A percentile compares a stretch with the other conserved stretches of the same genome.
Conservation (phyloP, 2,113 vertebrate genomes). For the Chloebia gouldiae region DNA sequence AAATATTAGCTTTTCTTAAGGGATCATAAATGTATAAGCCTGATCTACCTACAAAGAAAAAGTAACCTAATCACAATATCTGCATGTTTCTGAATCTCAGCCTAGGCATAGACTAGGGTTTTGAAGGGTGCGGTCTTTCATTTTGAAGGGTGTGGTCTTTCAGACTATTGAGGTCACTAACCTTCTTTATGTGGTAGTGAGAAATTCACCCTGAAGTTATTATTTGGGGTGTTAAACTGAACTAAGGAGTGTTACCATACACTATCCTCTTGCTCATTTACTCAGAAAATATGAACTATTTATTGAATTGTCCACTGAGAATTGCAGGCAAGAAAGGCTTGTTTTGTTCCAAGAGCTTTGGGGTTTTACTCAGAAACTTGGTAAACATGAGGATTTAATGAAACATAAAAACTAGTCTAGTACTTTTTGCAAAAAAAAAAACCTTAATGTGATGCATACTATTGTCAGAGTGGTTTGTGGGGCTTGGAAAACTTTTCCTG, state of each 20-base stretch:
- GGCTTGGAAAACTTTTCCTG: not conserved
- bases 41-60: not conserved
- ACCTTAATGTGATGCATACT: not conserved
- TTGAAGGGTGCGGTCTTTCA: not conserved
- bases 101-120: not conserved
- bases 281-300: not conserved
- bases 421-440: not conserved
- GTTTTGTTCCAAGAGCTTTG: not conserved
- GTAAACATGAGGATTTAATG: not conserved
- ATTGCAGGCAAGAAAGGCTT: not conserved
- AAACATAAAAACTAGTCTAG: not conserved
- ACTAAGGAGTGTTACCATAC: not conserved
- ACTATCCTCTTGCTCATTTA: not conserved
- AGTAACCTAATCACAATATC: not conserved
- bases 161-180: not conserved
- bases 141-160: not conserved
- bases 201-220: not conserved
- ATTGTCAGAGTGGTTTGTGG: not conserved
- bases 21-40: not conserved
- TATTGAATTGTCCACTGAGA: not conserved
- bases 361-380: not conserved
- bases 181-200: not conserved
- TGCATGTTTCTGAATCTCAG: not conserved
- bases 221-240: not conserved
- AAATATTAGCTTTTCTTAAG: not conserved